phyloP scores from a whole-genome alignment of 2,888 invertebrate genomes.

The Meiosimyza platycephala region DNA sequence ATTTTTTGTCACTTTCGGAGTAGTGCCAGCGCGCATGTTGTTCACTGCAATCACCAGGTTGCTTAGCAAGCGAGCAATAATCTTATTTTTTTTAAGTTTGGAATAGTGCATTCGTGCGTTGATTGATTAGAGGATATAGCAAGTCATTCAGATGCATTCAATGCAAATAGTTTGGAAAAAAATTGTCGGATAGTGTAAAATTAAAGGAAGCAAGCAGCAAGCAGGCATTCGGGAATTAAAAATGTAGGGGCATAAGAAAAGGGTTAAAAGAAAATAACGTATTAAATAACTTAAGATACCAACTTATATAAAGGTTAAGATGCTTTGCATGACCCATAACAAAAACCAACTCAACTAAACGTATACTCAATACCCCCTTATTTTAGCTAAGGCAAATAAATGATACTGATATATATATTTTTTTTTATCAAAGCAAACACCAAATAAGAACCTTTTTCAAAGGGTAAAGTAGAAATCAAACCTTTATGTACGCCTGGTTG shows the following conservation, averaged over 20 bases:
- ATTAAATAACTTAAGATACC: no score
- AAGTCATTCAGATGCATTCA: conserved; percentile 33
- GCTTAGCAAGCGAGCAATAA: conserved; percentile 80
- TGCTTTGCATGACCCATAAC: conserved; percentile 9
- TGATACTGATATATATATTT: no score
- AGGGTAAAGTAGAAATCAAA: conserved; percentile 65
- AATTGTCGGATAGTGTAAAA: conserved; percentile 29
- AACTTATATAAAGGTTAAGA: neutral
- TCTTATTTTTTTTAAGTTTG: conserved; percentile 67
- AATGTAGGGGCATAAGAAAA: conserved; percentile 35
- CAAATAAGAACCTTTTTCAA: neutral
- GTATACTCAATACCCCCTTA: neutral
- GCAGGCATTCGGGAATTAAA: conserved; percentile 46
- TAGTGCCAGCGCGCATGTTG: conserved; percentile 87
- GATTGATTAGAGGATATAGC: neutral
- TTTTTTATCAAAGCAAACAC: conserved; percentile 2
- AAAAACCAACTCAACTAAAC: conserved; percentile 34
- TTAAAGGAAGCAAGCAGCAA: conserved; percentile 45
- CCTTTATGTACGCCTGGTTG: conserved; percentile 80
- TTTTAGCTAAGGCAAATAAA: neutral
- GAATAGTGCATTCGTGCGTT: conserved; percentile 25
- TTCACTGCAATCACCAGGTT: conserved; percentile 80
- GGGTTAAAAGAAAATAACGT: conserved; percentile 29
- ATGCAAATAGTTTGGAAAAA: neutral
- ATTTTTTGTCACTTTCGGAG: conserved; percentile 83